phyloP scores from a whole-genome alignment of 2,113 vertebrate species.

The Varanus salvator region DNA sequence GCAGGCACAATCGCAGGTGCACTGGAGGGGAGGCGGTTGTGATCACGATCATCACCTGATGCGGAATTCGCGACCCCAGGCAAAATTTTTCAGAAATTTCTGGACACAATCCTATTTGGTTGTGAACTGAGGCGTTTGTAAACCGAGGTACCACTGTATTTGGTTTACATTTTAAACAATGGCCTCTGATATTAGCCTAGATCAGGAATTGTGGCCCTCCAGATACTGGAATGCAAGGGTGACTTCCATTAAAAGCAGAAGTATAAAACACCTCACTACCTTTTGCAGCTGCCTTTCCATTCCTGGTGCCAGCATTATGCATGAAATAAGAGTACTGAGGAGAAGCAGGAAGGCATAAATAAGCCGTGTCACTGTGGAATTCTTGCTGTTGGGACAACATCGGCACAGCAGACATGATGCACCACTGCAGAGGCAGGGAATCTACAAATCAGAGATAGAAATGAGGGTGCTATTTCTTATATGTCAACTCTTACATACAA shows the following conservation, averaged over 20 bases:
- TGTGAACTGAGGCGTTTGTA: too few species aligned
- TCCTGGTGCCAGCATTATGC: constrained; percentile 87
- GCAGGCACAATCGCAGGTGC: too few species aligned
- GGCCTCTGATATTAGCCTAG: not conserved
- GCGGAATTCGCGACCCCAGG: too few species aligned
- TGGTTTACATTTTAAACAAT: not conserved
- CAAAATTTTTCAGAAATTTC: too few species aligned
- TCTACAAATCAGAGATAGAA: constrained; percentile 70
- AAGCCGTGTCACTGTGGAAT: constrained; percentile 89
- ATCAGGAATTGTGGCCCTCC: too few species aligned
- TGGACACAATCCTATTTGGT: too few species aligned
- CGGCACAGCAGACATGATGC: constrained; percentile 87
- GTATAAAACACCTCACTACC: constrained; percentile 67
- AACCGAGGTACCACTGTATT: not conserved
- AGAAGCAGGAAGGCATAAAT: constrained; percentile 89
- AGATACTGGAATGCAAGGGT: too few species aligned
- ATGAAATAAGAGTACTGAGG: constrained; percentile 84
- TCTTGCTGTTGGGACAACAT: constrained; percentile 87
- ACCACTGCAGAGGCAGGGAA: constrained; percentile 88
- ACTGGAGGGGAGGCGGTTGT: too few species aligned
- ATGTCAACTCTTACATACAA: not conserved
- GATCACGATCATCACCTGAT: too few species aligned
- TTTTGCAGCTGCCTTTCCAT: constrained; percentile 87
- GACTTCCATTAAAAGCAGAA: not conserved
- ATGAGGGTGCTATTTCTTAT: not conserved